Evolutionary conservation across 2,113 vertebrate genomes (phyloP).

Genomic region (Bubo blakistoni): DNA sequence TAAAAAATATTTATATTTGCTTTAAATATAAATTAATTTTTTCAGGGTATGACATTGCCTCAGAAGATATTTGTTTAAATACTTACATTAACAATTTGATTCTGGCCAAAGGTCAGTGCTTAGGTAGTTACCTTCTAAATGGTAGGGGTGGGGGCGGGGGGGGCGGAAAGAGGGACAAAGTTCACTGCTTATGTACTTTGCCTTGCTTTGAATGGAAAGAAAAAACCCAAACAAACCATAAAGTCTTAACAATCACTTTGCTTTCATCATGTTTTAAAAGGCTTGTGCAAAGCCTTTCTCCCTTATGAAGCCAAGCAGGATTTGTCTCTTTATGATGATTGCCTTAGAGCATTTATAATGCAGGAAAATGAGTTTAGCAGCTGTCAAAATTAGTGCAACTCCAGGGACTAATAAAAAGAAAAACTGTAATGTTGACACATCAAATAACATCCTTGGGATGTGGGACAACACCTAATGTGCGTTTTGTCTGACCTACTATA

Average conservation of each 20-base stretch:
- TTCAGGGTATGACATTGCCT: not conserved
- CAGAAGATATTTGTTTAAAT: not conserved
- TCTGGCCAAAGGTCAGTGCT: not conserved
- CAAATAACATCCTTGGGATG: conserved; percentile 56
- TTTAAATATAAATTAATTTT: not conserved
- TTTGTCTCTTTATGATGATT: not conserved
- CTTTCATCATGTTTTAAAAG: conserved; percentile 22
- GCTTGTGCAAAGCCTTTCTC: not conserved
- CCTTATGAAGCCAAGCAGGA: not conserved
- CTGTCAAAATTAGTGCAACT: conserved; percentile 58
- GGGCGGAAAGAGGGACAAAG: not conserved
- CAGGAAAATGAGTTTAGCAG: conserved; percentile 44
- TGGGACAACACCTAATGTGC: conserved; percentile 46
- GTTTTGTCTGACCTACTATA: not conserved
- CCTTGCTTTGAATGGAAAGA: not conserved
- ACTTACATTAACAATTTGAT: not conserved
- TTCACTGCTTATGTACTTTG: not conserved
- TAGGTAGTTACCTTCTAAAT: not conserved
- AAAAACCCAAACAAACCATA: conserved; percentile 47
- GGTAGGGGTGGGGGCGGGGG: not conserved
- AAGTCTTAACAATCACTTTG: conserved; percentile 3
- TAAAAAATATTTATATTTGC: not conserved
- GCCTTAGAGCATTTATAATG: not conserved
- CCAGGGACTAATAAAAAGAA: conserved; percentile 55
- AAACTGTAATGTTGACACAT: conserved; percentile 22